Base-by-base conservation (phyloP, 2,797 vertebrate species). In the Acanthurus tractus region DNA sequence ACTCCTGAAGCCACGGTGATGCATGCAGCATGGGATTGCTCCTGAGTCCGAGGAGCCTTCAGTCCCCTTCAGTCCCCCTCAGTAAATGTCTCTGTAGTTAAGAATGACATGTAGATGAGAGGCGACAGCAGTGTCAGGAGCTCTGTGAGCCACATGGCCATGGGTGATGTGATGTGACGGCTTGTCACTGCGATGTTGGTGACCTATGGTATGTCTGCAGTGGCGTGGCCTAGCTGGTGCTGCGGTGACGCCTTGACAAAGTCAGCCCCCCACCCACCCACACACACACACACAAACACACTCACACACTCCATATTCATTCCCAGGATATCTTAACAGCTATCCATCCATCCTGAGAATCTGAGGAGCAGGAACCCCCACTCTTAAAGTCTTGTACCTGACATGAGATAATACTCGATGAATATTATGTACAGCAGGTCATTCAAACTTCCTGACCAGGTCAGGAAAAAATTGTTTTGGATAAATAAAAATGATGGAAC, bases 131-230 rank as follows among this genome's bases (percentile, higher is more conserved):
- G 91, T 89, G 92, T 94, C 93, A 92, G 87, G 89, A 78, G 87
- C 86, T 92, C 88, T 59, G 86, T 83, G 86, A 90, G 88, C 90
- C 89, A 81, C 89, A 89, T 82, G 88, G 88, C 88, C 88, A 87
- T 52, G 76, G 85, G 89, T 93, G 94, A 95, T 94, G 79, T 85
- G 90, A 93, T 91, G 91, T 95, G 95, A 95, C 93, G 85, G 92
- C 86, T 88, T 95, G 95, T 95, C 94, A 89, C 82, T 84, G 76
- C 65, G 53, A 90, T 91, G 93, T 81, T 67, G 91, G 90, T 88
- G 87, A 89, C 90, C 89, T 91, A 79, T 81, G 88, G 76, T 91
- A 82, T 40, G 86, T 84, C 79, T 85, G 76, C 81, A 69, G 75
- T 84, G 86, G 76, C 85, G 55, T 80, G 79, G 80, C 79, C 85